Conservation (phyloP, 2,113 vertebrate species). For the Scatophagus argus region DNA sequence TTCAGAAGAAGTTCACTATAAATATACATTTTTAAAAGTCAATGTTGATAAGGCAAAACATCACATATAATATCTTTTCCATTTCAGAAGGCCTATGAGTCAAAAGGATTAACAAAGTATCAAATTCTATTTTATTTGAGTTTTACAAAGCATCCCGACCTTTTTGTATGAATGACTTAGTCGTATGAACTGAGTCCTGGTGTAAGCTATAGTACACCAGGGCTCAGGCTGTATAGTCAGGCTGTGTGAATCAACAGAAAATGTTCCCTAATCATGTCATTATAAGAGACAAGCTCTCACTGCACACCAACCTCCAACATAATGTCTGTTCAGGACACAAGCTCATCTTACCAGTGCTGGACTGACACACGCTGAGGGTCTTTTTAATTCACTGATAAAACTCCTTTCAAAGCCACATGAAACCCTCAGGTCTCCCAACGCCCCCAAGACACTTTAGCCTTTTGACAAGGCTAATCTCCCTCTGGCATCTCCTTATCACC, state of each 20-base stretch:
- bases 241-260: neutral
- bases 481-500: constrained; percentile 7
- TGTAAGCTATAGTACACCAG: too few species aligned
- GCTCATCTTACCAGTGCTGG: neutral
- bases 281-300: constrained; percentile 6
- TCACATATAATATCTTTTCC: too few species aligned
- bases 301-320: neutral
- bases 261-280: neutral
- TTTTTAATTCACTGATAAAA: constrained; percentile 20
- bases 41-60: too few species aligned
- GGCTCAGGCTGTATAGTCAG: too few species aligned
- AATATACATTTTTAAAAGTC: too few species aligned
- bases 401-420: constrained; percentile 11
- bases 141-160: too few species aligned
- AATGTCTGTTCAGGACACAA: neutral
- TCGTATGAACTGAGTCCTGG: too few species aligned
- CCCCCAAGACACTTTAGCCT: neutral
- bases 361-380: constrained; percentile 3
- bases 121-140: too few species aligned
- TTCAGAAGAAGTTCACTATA: too few species aligned
- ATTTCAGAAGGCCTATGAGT: too few species aligned
- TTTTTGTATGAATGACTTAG: too few species aligned
- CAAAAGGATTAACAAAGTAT: too few species aligned
- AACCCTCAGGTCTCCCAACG: neutral
- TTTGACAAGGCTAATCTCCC: neutral